Evolutionary conservation across 2,888 invertebrate species (phyloP).

Genomic region (Sceliomorpha sp.): DNA sequence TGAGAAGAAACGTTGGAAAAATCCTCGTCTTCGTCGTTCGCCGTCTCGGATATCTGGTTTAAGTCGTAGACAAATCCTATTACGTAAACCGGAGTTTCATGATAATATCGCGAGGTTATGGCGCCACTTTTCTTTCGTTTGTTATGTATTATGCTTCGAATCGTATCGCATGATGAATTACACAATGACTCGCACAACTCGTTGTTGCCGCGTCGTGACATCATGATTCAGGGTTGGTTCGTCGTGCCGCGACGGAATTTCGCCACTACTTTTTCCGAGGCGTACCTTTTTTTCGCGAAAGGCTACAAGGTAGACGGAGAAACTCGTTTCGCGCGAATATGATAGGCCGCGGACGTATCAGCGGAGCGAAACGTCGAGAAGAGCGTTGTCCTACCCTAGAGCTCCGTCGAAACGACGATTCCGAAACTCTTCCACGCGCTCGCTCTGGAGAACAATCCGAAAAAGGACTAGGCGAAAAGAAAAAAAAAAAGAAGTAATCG

Average conservation of each 20-base stretch:
- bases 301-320: too few species aligned
- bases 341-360: too few species aligned
- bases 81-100: constrained; percentile 40
- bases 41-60: constrained; percentile 8
- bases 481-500: too few species aligned
- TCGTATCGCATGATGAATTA: constrained; percentile 46
- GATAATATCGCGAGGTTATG: constrained; percentile 61
- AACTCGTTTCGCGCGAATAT: too few species aligned
- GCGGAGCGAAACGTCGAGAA: too few species aligned
- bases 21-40: constrained; percentile 17
- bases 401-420: too few species aligned
- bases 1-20: constrained; percentile 23
- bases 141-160: constrained; percentile 59
- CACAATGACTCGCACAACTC: constrained; percentile 23
- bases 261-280: too few species aligned
- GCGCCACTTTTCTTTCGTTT: constrained; percentile 56
- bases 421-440: too few species aligned
- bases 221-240: constrained; percentile 16
- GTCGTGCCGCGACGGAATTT: too few species aligned
- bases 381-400: too few species aligned
- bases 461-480: background rate
- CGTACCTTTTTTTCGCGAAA: too few species aligned
- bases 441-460: too few species aligned
- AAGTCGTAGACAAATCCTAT: constrained; percentile 17
- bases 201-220: constrained; percentile 16